Base-by-base conservation (phyloP, 2,113 vertebrate genomes). In the Archilochus colubris region DNA sequence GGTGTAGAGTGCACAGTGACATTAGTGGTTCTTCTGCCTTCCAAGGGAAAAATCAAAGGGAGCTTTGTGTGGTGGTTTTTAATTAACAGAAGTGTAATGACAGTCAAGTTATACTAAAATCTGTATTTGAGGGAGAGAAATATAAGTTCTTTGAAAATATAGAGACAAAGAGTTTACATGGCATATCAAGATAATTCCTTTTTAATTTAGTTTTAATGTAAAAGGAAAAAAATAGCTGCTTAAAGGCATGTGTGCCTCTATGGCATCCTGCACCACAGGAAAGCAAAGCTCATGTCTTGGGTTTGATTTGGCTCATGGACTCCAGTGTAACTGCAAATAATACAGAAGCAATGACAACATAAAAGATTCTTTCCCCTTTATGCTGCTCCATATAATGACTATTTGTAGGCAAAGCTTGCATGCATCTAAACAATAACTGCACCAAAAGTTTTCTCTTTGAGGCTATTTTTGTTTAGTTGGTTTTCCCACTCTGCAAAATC, bases 21-120 rank as follows among this genome's bases (percentile, higher is more conserved):
- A 27, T 5, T 14, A 9, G 14, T 13, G 31, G 9, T 6, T 74
- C 63, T 92, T 68, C 80, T 24, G 8, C 72, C 21, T 92, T 77
- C 27, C 72, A 21, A 59, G 13, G 54, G 15, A 61, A 89, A 80
- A 61, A 78, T 18, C 46, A 28, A 92, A 82, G 36, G 57, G 48
- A 79, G 14, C 6, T 31, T 31, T 58, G 11, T 10, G 22, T 5
- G 5, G 28, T 14, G 24, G 54, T 67, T 78, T 68, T 80, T 59
- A 94, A 89, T 63, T 43, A 79, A 95, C 88, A 63, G 86, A 82
- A 95, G 79, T 16, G 8, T 18, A 62, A 86, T 43, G 14, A 78
- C 44, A 84, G 84, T 50, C 64, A 51, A 55, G 15, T 64, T 68
- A 57, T 14, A 48, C n/a, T 24, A 19, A 6, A 81, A 86, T 12